Base-by-base conservation (phyloP, 2,797 vertebrate genomes). In the Brotula barbata region DNA sequence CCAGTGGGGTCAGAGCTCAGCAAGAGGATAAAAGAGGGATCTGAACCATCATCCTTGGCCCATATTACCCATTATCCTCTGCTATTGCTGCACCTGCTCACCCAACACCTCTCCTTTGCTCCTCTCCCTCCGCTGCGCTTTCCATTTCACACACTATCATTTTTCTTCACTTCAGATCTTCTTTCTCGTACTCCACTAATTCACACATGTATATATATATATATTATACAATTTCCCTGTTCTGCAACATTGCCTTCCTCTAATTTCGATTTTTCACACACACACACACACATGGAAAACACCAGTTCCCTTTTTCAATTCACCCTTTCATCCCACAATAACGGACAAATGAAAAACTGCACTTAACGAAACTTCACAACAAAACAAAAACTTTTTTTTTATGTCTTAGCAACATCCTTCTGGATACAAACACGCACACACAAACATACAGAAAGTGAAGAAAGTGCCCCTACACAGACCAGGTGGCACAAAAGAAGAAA, bases 1-100 rank as follows among this genome's bases (percentile, higher is more conserved):
- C 71, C 28, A 6, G 36, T 56, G 54, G 68, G 85, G 85, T 89
- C 84, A 87, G 58, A 58, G 73, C 75, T 80, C 75, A 77, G 78
- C 40, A 22, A 81, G 51, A 69, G 68, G 81, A 88, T 87, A 80
- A 88, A 67, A 72, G 55, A 68, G 53, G 73, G 80, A 84, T 87
- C 83, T 85, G 67, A 86, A 85, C 84, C 75, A 46, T 77, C 85
- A 77, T 87, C 74, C 58, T 61, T 69, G 34, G 59, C 70, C 77
- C 73, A 77, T 81, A 86, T 82, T 83, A 73, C 66, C 76, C 57
- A 85, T 87, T 87, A 86, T 83, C 79, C 76, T 75, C 62, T 60
- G 63, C 70, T 69, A 66, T 71, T 20, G 25, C 68, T 72, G 82
- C 84, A 88, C 84, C 80, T 89, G 87, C 82, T 80, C 80, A 71